A percentile compares a stretch with the other conserved stretches of the same genome.
phyloP scores from a whole-genome alignment of 1,140 invertebrate genomes.

The Anoplolepis gracilipes region DNA sequence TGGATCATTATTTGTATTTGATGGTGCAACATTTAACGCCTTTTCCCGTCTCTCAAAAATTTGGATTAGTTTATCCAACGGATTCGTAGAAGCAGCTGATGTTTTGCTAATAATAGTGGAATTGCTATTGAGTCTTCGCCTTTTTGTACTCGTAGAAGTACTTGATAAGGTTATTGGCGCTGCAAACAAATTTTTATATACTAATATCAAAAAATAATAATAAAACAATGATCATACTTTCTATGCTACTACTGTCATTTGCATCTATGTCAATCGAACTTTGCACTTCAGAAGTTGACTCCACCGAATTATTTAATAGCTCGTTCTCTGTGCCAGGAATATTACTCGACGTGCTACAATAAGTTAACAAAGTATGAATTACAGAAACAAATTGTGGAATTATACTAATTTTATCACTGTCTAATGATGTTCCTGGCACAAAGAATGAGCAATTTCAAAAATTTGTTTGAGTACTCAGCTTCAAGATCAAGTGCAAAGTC shows the following conservation, averaged over 20 bases:
- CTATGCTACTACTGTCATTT: not conserved
- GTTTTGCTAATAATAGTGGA: not conserved
- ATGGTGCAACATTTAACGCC: not conserved
- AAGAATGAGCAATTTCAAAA: not conserved
- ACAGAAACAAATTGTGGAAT: conserved; percentile 4
- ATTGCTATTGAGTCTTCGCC: not conserved
- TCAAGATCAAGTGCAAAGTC: not conserved
- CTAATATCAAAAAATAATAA: not conserved
- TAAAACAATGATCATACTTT: conserved; percentile 14
- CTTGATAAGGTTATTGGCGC: not conserved
- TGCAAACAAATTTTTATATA: conserved; percentile 15
- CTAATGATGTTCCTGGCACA: not conserved
- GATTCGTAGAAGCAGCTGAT: not conserved
- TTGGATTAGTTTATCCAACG: not conserved
- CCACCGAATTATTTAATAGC: not conserved
- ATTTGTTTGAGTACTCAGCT: not conserved
- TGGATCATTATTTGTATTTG: not conserved
- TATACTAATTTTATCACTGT: not conserved
- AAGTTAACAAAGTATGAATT: not conserved
- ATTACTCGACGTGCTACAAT: conserved; percentile 9
- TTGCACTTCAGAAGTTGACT: not conserved
- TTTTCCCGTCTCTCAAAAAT: not conserved
- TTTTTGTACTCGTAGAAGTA: not conserved
- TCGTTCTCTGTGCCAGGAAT: not conserved
- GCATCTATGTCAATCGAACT: not conserved